Percentiles rank a stretch among this genome's conserved stretches.
Evolutionary conservation across 2,113 vertebrate genomes (phyloP).

Genomic region (Paradoxurus hermaphroditus): DNA sequence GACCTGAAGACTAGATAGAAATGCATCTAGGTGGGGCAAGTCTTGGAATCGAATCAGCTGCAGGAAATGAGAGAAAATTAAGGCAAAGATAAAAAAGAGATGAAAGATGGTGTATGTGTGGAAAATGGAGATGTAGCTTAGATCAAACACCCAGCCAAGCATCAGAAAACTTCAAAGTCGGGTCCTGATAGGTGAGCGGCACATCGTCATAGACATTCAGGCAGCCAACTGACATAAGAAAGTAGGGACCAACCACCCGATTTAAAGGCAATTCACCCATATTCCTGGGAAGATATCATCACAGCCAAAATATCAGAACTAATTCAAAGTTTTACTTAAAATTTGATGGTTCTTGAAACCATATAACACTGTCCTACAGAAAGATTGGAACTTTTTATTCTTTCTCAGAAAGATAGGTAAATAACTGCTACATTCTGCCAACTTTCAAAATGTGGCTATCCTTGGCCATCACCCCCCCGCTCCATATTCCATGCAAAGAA

Average conservation of each 20-base stretch:
- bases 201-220: background rate
- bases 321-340: background rate
- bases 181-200: background rate
- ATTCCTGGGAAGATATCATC: background rate
- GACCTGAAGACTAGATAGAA: background rate
- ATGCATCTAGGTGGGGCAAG: background rate
- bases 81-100: background rate
- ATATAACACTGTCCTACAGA: background rate
- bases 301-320: background rate
- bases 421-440: background rate
- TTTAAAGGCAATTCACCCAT: background rate
- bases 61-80: background rate
- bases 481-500: background rate
- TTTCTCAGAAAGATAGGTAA: background rate
- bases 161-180: background rate
- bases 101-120: background rate
- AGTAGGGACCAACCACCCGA: background rate
- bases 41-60: background rate
- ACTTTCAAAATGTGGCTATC: background rate
- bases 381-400: background rate
- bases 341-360: background rate
- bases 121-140: background rate
- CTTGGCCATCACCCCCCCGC: background rate
- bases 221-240: background rate
- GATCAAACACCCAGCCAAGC: background rate